Conservation (phyloP, 2,113 vertebrate species). For the Neopipo cinnamomea region DNA sequence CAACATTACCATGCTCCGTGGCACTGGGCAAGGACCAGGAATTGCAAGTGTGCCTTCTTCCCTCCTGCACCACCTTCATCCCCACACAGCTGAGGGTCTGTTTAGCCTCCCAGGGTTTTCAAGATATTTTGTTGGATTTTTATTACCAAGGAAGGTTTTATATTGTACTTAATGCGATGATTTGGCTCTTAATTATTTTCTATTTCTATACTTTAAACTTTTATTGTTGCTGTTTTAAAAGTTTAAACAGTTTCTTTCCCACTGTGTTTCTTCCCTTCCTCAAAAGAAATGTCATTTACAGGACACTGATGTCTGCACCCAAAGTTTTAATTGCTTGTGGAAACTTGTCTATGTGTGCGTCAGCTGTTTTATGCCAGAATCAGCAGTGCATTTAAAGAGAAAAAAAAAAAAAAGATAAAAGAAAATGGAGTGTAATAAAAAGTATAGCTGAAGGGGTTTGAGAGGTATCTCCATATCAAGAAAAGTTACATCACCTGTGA, state of each 20-base stretch:
- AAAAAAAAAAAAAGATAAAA: not conserved
- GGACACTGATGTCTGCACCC: not conserved
- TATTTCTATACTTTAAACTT: not conserved
- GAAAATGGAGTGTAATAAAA: conserved; percentile 16
- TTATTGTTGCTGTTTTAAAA: not conserved
- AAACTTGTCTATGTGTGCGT: not conserved
- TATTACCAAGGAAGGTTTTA: not conserved
- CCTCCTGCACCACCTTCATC: not conserved
- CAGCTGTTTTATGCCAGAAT: conserved; percentile 32
- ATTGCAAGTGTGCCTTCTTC: not conserved
- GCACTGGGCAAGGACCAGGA: not conserved
- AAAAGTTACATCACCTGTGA: conserved; percentile 47
- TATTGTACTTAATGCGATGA: not conserved
- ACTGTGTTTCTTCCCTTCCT: not conserved
- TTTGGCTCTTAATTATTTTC: not conserved
- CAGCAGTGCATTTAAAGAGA: not conserved
- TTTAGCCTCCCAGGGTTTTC: not conserved
- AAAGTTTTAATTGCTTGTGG: conserved; percentile 6
- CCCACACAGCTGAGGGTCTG: not conserved
- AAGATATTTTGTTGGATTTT: not conserved
- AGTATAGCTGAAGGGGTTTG: conserved; percentile 38
- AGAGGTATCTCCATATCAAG: not conserved
- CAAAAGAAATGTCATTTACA: conserved; percentile 22
- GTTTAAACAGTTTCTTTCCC: not conserved
- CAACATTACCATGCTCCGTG: fast-evolving